A percentile compares a stretch with the other conserved stretches of the same genome.
These are phyloP conservation scores for Gastrophryne carolinensis DNA, from an alignment of 2,797 vertebrate species.

Conservation along the genomic window DNA sequence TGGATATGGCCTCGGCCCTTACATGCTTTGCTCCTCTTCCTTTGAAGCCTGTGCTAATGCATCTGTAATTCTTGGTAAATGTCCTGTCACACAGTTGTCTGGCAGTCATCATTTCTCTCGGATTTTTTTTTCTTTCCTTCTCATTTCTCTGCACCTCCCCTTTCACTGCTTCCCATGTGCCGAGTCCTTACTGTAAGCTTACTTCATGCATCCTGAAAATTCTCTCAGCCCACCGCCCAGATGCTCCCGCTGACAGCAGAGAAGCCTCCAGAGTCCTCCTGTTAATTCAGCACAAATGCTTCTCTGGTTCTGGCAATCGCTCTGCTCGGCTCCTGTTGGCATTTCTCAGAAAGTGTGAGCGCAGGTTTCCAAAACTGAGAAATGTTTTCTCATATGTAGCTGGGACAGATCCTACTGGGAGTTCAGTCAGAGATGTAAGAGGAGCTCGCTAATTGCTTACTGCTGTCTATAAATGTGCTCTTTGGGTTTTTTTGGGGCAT, in stretches of 20 bases:
- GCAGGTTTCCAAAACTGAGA: neutral
- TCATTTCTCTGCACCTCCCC: neutral
- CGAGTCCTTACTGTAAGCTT: constrained; percentile 16
- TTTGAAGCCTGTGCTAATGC: constrained; percentile 58
- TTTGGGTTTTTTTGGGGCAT: neutral
- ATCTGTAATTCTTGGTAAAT: constrained; percentile 64
- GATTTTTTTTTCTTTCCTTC: neutral
- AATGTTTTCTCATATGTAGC: neutral
- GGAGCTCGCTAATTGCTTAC: neutral
- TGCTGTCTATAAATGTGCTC: neutral
- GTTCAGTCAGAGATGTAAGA: neutral
- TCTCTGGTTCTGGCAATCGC: constrained; percentile 19
- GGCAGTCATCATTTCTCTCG: constrained; percentile 36
- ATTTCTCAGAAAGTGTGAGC: constrained; percentile 20
- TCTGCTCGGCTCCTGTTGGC: constrained; percentile 11
- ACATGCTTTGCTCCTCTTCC: constrained; percentile 41
- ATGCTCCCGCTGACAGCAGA: constrained; percentile 41
- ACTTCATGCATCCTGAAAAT: constrained; percentile 19
- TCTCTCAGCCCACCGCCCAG: constrained; percentile 40
- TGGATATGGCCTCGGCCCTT: constrained; percentile 44
- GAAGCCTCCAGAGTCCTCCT: constrained; percentile 44
- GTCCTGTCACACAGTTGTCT: constrained; percentile 57
- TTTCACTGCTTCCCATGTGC: neutral
- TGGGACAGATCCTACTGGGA: neutral
- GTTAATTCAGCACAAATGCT: constrained; percentile 43